Base-by-base conservation (phyloP, 53 echinoderm and acorn worm species). In the Echinarachnius parma region DNA sequence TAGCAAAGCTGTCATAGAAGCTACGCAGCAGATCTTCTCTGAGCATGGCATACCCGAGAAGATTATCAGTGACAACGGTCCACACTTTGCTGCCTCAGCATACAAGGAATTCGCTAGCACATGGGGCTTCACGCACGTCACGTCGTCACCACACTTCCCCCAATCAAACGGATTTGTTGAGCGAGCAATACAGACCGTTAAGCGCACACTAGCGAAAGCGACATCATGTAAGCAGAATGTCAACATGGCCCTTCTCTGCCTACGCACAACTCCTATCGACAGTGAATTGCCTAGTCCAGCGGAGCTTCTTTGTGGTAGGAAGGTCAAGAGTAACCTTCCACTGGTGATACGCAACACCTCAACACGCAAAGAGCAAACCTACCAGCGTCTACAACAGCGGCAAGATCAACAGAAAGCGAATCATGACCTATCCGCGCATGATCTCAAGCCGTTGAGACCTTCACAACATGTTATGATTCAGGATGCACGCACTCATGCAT, bases 71-170 rank as follows among this genome's bases (percentile, higher is more conserved):
- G 83, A 83, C 68, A 86, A 91, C 58, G 91, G 81, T n/a, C 34
- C 46, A n/a, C 81, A 84, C 4, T 92, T 66, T 62, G 31, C 16
- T 42, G 60, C 83, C 32, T 46, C 44, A 16, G 57, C 47, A 34
- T 87, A 80, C 81, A 63, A 60, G 48, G 33, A 61, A 23, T 91
- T 91, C 59, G 83, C 80, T n/a, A 55, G 48, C 0, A 35, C 64
- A 11, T 92, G 87, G 92, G 48, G 72, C 21, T 78, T 92, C 27
- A 29, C 28, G 31, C 92, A 92, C 63, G 66, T 81, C 3, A 87
- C 92, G 9, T 87, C 81, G 1, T 79, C 76, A 10, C 86, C 83
- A 11, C 60, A 76, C 27, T 92, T 80, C 25, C 84, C 87, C 5
- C 78, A 81, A 39, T 84, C 78, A 13, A 87, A 92, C 20, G 82